Conservation (phyloP, 1,140 invertebrate genomes). For the Orchestia grillus region DNA sequence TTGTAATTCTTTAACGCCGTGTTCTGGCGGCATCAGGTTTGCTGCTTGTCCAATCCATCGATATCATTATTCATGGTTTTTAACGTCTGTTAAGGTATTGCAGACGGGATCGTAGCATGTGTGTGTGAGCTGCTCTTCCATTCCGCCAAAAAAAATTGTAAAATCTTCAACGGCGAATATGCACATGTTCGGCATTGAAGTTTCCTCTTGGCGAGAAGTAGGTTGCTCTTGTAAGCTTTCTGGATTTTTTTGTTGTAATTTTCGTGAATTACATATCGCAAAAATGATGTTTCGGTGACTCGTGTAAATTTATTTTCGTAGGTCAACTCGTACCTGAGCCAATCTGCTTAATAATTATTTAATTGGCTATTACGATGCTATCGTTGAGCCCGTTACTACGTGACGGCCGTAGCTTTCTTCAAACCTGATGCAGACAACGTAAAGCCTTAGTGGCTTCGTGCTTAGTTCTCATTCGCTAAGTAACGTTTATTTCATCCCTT, state of each 20-base stretch:
- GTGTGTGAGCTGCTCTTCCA: slow-evolving; percentile 12
- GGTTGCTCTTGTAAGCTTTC: neutral
- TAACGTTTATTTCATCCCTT: slow-evolving; percentile 24
- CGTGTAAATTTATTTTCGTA: slow-evolving; percentile 19
- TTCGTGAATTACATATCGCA: neutral
- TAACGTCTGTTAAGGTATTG: neutral
- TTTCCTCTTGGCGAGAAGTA: slow-evolving; percentile 47
- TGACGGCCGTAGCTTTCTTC: neutral
- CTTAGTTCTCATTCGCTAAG: neutral
- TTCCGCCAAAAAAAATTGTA: slow-evolving; percentile 56
- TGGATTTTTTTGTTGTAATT: neutral
- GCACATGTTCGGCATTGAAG: slow-evolving; percentile 40
- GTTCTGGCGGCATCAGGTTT: neutral
- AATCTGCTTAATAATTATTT: slow-evolving; percentile 25
- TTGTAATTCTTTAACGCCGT: neutral
- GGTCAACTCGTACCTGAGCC: slow-evolving; percentile 10
- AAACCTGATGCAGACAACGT: neutral
- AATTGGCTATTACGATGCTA: neutral
- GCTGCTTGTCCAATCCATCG: neutral
- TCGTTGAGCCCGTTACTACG: neutral
- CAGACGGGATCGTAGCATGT: neutral
- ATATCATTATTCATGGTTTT: neutral
- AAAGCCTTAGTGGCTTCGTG: neutral
- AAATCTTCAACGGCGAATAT: slow-evolving; percentile 44
- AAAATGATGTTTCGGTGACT: neutral